phyloP scores from a whole-genome alignment of 2,888 invertebrate genomes.

The Linnaemya vulpina region DNA sequence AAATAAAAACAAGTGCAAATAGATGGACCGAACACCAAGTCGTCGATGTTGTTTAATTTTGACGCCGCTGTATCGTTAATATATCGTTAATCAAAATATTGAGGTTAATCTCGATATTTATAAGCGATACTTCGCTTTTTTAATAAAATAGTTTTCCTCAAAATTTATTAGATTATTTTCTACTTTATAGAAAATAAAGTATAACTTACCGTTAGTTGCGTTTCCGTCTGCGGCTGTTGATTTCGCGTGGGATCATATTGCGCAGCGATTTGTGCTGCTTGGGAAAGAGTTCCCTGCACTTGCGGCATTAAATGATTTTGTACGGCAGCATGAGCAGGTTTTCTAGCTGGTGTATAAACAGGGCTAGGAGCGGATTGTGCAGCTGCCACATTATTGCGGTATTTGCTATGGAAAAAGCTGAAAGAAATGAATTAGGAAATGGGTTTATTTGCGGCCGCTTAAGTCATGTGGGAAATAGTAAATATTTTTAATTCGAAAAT shows the following conservation, averaged over 20 bases:
- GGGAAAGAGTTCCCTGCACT: slow-evolving; percentile 49
- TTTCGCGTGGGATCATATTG: slow-evolving; percentile 80
- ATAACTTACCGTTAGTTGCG: slow-evolving; percentile 68
- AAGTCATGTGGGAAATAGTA: neutral
- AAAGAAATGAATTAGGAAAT: slow-evolving; percentile 1
- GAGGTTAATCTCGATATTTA: too few species aligned
- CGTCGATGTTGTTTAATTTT: too few species aligned
- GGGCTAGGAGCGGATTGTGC: slow-evolving; percentile 77
- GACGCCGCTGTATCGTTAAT: too few species aligned
- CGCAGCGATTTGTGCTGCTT: slow-evolving; percentile 80
- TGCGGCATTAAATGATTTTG: slow-evolving; percentile 62
- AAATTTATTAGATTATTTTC: too few species aligned
- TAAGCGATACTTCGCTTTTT: too few species aligned
- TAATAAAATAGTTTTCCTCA: too few species aligned
- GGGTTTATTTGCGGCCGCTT: too few species aligned
- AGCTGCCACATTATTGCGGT: slow-evolving; percentile 68
- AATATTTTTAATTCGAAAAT: neutral
- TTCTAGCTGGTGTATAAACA: slow-evolving; percentile 77
- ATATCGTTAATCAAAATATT: too few species aligned
- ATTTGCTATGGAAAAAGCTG: slow-evolving; percentile 60
- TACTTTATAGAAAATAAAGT: neutral
- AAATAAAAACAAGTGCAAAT: too few species aligned
- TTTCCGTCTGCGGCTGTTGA: slow-evolving; percentile 73
- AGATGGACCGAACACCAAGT: too few species aligned
- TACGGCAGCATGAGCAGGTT: slow-evolving; percentile 54